A percentile compares a stretch with the other conserved stretches of the same genome.
Evolutionary conservation across 2,113 vertebrate species (phyloP).

Genomic region (Dasypus novemcinctus): DNA sequence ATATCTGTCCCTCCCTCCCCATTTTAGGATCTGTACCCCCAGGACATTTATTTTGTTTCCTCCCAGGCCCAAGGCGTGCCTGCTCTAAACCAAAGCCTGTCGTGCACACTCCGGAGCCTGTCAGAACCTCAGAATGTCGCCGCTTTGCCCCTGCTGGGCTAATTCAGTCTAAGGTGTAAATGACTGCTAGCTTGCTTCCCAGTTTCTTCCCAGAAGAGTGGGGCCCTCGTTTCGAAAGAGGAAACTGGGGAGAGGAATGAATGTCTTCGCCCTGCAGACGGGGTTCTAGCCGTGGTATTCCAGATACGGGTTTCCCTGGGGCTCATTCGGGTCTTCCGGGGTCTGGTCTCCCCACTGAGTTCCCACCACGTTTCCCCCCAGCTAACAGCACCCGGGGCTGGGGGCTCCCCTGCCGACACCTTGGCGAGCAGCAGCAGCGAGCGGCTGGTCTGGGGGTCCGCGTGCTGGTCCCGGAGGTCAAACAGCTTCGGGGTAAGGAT

Average conservation of each 20-base stretch:
- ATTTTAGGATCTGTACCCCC: background rate
- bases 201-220: background rate
- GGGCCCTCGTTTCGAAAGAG: background rate
- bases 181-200: background rate
- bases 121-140: background rate
- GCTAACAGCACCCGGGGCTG: rapidly evolving
- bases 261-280: background rate
- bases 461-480: conserved; percentile 91
- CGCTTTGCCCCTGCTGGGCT: background rate
- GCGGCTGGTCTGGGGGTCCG: conserved; percentile 89
- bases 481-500: conserved; percentile 94
- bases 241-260: background rate
- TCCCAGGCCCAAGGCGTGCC: background rate
- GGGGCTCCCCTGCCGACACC: conserved; percentile 73
- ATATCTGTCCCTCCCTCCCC: background rate
- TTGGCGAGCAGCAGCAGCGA: conserved; percentile 93
- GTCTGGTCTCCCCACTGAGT: background rate
- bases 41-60: background rate
- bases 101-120: background rate
- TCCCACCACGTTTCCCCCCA: background rate
- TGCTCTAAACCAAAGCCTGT: no score
- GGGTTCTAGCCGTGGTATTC: no score
- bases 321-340: background rate
- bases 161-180: background rate
- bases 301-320: background rate